phyloP scores from a whole-genome alignment of 1,140 invertebrate genomes.

The Adelges cooleyi region DNA sequence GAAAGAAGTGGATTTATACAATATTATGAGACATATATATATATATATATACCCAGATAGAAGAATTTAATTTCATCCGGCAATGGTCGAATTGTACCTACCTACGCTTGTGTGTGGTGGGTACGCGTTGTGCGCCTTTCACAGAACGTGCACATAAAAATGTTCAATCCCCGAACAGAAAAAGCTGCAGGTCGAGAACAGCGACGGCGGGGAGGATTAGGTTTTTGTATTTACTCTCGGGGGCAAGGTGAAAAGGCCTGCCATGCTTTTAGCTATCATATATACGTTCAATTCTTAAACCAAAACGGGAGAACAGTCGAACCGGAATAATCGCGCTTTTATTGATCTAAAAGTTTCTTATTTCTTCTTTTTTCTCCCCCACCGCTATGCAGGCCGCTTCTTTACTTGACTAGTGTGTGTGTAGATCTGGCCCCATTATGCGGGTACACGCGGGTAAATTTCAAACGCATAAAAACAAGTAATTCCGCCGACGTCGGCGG shows the following conservation, averaged over 20 bases:
- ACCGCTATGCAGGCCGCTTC: background rate
- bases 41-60: conserved; percentile 9
- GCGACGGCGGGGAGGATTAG: background rate
- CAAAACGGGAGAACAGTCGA: conserved; percentile 22
- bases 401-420: background rate
- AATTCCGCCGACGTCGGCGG: background rate
- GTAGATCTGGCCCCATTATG: conserved; percentile 1
- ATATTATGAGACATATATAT: too few relatives aligned
- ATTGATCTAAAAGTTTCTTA: conserved; percentile 20
- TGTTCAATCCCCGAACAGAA: conserved; percentile 20
- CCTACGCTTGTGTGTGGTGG: too few relatives aligned
- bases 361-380: background rate
- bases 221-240: conserved; percentile 23
- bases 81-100: conserved; percentile 7
- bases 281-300: conserved; percentile 21
- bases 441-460: background rate
- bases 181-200: background rate
- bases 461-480: background rate
- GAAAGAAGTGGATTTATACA: too few relatives aligned
- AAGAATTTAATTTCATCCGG: conserved; percentile 27
- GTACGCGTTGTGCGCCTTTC: background rate
- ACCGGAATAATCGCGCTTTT: conserved; percentile 26
- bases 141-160: conserved; percentile 22
- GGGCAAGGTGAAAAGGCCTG: conserved; percentile 18
- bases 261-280: conserved; percentile 15